phyloP scores from a whole-genome alignment of 2,113 vertebrate genomes.

The Bufo gargarizans region DNA sequence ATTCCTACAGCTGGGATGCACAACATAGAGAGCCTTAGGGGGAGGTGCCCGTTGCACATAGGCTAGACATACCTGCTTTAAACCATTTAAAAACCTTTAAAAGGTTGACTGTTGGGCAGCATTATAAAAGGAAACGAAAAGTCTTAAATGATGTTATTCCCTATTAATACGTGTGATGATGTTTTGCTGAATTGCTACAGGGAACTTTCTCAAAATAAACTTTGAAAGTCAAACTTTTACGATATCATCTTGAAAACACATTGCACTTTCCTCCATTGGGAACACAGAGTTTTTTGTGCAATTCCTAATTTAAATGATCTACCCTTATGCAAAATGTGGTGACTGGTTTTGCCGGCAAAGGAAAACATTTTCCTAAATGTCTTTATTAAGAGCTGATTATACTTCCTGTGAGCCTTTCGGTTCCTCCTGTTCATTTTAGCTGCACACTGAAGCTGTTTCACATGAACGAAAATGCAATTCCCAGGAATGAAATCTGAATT shows the following conservation, averaged over 20 bases:
- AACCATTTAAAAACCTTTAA: neutral
- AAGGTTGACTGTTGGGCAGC: neutral
- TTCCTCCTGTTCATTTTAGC: neutral
- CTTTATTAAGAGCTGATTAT: conserved; percentile 44
- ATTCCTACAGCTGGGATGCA: too few relatives aligned
- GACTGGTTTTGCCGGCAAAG: conserved; percentile 30
- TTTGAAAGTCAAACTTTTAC: neutral
- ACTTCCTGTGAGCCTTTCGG: conserved; percentile 22
- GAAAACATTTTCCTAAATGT: conserved; percentile 45
- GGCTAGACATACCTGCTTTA: neutral
- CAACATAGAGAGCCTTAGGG: too few relatives aligned
- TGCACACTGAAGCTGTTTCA: neutral
- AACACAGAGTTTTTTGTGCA: conserved; percentile 38
- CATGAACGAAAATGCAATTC: conserved; percentile 16
- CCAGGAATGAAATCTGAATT: neutral
- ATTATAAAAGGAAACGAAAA: conserved; percentile 5
- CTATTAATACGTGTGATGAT: conserved; percentile 1
- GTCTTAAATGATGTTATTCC: neutral
- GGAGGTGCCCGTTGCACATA: too few relatives aligned
- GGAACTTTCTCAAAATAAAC: conserved; percentile 36
- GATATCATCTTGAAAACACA: conserved; percentile 52
- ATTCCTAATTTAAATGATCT: conserved; percentile 44
- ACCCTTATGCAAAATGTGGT: conserved; percentile 27
- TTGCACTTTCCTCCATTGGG: conserved; percentile 42
- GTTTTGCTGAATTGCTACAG: conserved; percentile 27